Conservation (phyloP, 2,888 invertebrate genomes). For the Steinernema hermaphroditum region DNA sequence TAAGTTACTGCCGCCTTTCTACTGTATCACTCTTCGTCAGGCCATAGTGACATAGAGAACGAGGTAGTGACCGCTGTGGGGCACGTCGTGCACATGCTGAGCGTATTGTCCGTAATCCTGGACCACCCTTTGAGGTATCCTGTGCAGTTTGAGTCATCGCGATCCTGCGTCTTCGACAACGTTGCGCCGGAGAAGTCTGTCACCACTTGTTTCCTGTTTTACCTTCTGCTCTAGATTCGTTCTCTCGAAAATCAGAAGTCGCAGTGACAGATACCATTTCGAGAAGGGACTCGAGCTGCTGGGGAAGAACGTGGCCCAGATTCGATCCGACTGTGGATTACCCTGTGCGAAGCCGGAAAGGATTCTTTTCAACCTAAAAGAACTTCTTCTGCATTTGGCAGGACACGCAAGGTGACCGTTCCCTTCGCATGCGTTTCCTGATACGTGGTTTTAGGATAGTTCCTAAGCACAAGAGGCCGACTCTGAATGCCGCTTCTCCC, state of each 20-base stretch:
- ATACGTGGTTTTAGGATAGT: background rate
- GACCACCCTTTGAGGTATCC: slow-evolving; percentile 84
- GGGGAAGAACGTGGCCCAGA: background rate
- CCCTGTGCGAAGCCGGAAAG: slow-evolving; percentile 7
- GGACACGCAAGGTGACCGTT: background rate
- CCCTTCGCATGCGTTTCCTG: too few species aligned
- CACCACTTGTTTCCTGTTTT: too few species aligned
- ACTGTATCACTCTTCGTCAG: slow-evolving; percentile 61
- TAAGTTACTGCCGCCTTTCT: slow-evolving; percentile 33
- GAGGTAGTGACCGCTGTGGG: slow-evolving; percentile 84
- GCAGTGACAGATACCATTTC: background rate
- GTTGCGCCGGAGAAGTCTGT: background rate
- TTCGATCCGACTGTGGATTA: slow-evolving; percentile 4
- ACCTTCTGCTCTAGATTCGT: too few species aligned
- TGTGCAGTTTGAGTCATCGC: slow-evolving; percentile 67
- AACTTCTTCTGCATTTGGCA: background rate
- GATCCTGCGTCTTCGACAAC: background rate
- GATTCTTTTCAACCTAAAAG: slow-evolving; percentile 1
- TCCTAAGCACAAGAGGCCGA: background rate
- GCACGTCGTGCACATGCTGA: slow-evolving; percentile 80
- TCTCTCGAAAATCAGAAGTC: background rate
- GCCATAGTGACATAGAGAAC: slow-evolving; percentile 72
- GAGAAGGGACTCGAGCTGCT: background rate
- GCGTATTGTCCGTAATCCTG: slow-evolving; percentile 80
- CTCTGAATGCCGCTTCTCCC: background rate